phyloP scores from a whole-genome alignment of 2,888 invertebrate genomes.

The Cyclophora punctaria region DNA sequence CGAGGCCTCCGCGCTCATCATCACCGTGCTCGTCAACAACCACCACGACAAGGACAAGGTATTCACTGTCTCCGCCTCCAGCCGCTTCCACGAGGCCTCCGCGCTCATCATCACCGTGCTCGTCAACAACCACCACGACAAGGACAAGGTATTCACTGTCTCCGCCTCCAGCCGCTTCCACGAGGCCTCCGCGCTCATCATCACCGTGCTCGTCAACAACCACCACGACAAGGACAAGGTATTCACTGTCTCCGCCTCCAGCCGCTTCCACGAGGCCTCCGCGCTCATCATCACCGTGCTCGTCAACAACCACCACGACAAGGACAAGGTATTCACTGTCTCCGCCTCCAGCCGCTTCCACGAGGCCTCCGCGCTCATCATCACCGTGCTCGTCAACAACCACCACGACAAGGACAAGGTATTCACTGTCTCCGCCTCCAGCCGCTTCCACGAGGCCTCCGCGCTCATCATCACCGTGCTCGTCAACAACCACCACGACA shows the following conservation, averaged over 20 bases:
- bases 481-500: conserved; percentile 91
- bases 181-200: conserved; percentile 88
- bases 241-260: no score
- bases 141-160: conserved; percentile 76
- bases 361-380: conserved; percentile 88
- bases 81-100: conserved; percentile 84
- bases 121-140: conserved; percentile 91
- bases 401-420: conserved; percentile 82
- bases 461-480: conserved; percentile 93
- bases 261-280: conserved; percentile 84
- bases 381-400: conserved; percentile 94
- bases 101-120: conserved; percentile 93
- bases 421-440: no score
- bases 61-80: no score
- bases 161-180: conserved; percentile 79
- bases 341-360: conserved; percentile 79
- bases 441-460: conserved; percentile 84
- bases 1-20: conserved; percentile 88
- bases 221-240: conserved; percentile 82
- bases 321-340: conserved; percentile 76
- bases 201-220: conserved; percentile 94
- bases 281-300: conserved; percentile 93
- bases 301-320: conserved; percentile 91
- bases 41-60: conserved; percentile 82
- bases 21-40: conserved; percentile 94